phyloP scores from a whole-genome alignment of 2,797 vertebrate genomes.

The Buceros bicornis region DNA sequence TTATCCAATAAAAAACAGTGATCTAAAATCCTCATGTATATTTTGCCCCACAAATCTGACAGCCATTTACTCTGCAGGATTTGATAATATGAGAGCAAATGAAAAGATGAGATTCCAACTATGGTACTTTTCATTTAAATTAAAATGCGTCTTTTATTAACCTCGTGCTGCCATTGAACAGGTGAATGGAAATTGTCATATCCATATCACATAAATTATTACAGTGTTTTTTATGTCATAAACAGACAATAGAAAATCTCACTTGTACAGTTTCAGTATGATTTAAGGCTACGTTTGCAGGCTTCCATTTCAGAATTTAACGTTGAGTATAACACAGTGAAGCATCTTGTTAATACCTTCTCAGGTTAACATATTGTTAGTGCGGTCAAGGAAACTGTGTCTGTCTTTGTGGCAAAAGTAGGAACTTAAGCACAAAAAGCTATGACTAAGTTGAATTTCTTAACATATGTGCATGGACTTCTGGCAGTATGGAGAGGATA shows the following conservation, averaged over 20 bases:
- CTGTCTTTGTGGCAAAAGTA: not conserved
- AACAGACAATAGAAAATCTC: not conserved
- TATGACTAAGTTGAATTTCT: not conserved
- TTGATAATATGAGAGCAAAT: not conserved
- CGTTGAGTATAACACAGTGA: not conserved
- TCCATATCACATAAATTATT: not conserved
- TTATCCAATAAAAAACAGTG: not conserved
- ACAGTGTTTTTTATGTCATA: not conserved
- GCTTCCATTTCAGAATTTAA: not conserved
- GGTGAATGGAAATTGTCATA: not conserved
- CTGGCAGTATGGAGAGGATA: not conserved
- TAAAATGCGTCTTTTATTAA: not conserved
- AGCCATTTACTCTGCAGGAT: not conserved
- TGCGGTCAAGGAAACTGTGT: not conserved
- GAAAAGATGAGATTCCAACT: not conserved
- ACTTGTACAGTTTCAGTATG: not conserved
- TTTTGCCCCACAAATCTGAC: not conserved
- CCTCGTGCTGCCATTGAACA: not conserved
- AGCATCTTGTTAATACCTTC: not conserved
- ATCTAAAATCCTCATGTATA: not conserved
- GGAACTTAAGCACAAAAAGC: not conserved
- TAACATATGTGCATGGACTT: conserved; percentile 13
- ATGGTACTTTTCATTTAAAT: not conserved
- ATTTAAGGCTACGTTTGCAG: not conserved
- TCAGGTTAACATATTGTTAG: not conserved